Base-by-base conservation (phyloP, 1,140 invertebrate species). In the Drosophila sechellia region DNA sequence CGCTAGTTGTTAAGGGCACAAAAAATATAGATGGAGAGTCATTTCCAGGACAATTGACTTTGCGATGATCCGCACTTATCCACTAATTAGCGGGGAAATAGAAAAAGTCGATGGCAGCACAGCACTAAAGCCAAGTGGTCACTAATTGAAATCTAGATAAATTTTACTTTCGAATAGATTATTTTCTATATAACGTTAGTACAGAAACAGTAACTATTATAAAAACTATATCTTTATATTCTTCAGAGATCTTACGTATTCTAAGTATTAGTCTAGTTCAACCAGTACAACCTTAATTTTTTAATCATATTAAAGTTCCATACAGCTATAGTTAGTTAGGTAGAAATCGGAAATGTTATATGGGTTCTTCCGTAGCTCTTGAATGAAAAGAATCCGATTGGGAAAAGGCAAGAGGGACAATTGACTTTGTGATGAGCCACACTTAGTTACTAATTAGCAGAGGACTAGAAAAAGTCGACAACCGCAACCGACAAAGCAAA, bases 371-470 rank as follows among this genome's bases (percentile, higher is more conserved):
- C 1, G 0, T 31, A 8, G 31, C 8, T 31, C 2, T 31, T 31
- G 1, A 48, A 10, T 12, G 27, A 35, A 45, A 10, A 20, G 8
- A 48, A 46, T 40, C 5, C 15, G 20, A 48, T 22, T 10, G 46
- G 25, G 17, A 53, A 42, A n/a, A 17, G 43, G n/a, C 31, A 31
- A 40, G 46, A 15, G 46, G 37, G 45, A 80, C 81, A 80, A 79
- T 75, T 81, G 74, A 83, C 77, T 89, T 57, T 56, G 45, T 56
- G 81, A 83, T 77, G 79, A 77, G 71, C 42, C 71, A 59, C 66
- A 83, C 64, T 87, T 79, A 50, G 54, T 68, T 71, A 64, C 77
- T 89, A 89, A 89, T 89, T 90, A 89, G 76, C 49, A 54, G 53
- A 70, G 59, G 37, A 64, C 57, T 50, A 66, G 59, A 66, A 81